These are phyloP conservation scores for Shargacucullia verbasci DNA, from an alignment of 2,888 invertebrate species.

Conservation along the genomic window DNA sequence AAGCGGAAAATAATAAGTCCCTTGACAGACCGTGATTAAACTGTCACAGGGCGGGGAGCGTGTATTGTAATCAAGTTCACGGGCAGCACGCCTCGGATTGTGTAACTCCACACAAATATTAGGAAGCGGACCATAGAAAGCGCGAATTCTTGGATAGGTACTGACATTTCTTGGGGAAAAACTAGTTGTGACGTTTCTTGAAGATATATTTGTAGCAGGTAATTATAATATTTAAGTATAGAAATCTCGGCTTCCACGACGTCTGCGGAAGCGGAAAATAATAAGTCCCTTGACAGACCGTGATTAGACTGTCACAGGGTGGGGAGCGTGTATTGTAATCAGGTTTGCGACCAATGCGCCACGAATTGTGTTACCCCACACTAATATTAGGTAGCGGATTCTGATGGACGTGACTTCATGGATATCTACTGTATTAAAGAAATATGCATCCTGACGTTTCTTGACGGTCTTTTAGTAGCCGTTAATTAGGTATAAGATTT, in stretches of 20 bases:
- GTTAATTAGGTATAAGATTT: constrained; percentile 58
- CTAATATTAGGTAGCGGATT: constrained; percentile 38
- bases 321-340: constrained; percentile 74
- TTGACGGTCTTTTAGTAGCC: constrained; percentile 19
- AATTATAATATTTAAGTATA: constrained; percentile 60
- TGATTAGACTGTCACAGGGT: constrained; percentile 80
- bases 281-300: constrained; percentile 72
- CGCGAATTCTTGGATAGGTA: constrained; percentile 15
- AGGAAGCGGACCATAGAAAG: constrained; percentile 29
- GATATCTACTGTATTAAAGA: no score
- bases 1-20: constrained; percentile 68
- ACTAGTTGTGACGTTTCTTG: no score
- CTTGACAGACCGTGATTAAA: constrained; percentile 77
- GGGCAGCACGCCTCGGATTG: constrained; percentile 61
- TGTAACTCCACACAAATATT: constrained; percentile 54
- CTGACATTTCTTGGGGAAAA: no score
- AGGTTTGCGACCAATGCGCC: constrained; percentile 62
- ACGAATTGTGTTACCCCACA: constrained; percentile 61
- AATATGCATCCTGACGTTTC: no score
- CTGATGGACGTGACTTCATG: constrained; percentile 26
- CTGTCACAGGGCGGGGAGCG: constrained; percentile 73
- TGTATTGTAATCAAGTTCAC: constrained; percentile 74
- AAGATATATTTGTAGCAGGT: constrained; percentile 29
- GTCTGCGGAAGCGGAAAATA: constrained; percentile 62
- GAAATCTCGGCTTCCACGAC: constrained; percentile 56